These are phyloP conservation scores for Musca domestica DNA, from an alignment of 1,140 invertebrate species.

Conservation along the genomic window DNA sequence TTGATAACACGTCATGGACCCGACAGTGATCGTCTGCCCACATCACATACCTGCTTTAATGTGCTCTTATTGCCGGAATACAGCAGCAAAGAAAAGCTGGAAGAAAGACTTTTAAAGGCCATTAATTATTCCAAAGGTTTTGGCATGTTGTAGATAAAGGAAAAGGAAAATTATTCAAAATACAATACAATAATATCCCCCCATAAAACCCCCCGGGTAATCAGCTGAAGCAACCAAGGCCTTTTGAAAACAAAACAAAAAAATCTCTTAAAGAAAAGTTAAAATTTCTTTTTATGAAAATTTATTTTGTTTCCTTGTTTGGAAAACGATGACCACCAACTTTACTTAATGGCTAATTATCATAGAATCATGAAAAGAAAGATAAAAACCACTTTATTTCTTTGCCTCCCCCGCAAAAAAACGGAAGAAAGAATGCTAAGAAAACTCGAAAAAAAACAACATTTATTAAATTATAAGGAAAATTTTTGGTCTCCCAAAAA, in stretches of 20 bases:
- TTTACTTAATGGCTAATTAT: background rate
- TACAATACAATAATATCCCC: too few species aligned
- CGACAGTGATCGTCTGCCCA: constrained; percentile 76
- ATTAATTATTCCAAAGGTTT: constrained; percentile 87
- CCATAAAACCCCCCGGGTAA: too few species aligned
- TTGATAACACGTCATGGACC: constrained; percentile 76
- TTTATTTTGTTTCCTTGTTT: background rate
- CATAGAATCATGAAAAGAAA: too few species aligned
- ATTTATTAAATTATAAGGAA: background rate
- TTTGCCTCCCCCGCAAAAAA: too few species aligned
- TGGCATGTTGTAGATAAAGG: constrained; percentile 72
- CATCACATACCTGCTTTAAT: constrained; percentile 95
- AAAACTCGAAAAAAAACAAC: background rate
- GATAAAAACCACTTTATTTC: too few species aligned
- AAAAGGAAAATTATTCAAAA: background rate
- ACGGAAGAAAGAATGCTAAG: background rate
- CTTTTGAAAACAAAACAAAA: too few species aligned
- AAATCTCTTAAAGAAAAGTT: too few species aligned
- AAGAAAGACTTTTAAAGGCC: constrained; percentile 84
- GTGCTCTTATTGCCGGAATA: constrained; percentile 90
- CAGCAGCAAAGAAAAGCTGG: constrained; percentile 75
- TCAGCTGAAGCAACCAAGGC: too few species aligned
- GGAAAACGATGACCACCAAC: constrained; percentile 15
- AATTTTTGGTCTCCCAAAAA: background rate
- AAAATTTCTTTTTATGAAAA: too few species aligned